A percentile compares a stretch with the other conserved stretches of the same genome.
These are phyloP conservation scores for Vanessa tameamea DNA, from an alignment of 1,140 invertebrate genomes.

Conservation along the genomic window DNA sequence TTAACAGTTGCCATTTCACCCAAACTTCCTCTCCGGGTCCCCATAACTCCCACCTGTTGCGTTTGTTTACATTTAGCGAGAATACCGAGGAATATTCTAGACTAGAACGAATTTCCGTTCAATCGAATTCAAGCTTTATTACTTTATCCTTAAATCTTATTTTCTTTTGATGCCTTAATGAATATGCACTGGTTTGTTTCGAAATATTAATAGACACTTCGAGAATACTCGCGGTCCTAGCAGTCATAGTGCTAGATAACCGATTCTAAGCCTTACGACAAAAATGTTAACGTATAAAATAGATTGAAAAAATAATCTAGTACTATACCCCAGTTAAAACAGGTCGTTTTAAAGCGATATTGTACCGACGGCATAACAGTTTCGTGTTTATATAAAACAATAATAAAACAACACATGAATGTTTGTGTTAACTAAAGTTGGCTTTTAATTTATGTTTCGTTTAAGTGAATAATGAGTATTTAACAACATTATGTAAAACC, in stretches of 20 bases:
- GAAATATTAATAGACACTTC: constrained; percentile 24
- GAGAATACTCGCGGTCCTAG: constrained; percentile 22
- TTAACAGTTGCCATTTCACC: constrained; percentile 9
- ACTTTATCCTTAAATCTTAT: not conserved
- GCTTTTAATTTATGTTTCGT: not conserved
- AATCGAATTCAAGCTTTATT: constrained; percentile 16
- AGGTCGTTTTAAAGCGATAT: constrained; percentile 19
- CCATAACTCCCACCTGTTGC: constrained; percentile 42
- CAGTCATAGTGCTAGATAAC: not conserved
- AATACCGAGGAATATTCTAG: constrained; percentile 39
- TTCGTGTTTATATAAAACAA: constrained; percentile 18
- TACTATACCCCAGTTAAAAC: constrained; percentile 18
- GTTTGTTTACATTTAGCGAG: constrained; percentile 41
- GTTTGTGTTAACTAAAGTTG: not conserved
- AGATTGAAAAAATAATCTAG: not conserved
- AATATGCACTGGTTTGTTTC: constrained; percentile 32
- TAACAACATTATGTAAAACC: too few relatives aligned
- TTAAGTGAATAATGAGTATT: not conserved
- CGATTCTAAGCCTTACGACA: not conserved
- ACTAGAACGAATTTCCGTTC: constrained; percentile 10
- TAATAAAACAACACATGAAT: constrained; percentile 1
- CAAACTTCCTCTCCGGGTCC: constrained; percentile 15
- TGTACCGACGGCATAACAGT: constrained; percentile 28
- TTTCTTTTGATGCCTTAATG: constrained; percentile 9
- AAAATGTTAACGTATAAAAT: not conserved